Evolutionary conservation across 2,113 vertebrate species (phyloP), one percentile per base, ranked within the genome.

Genomic region (Monopterus albus): DNA sequence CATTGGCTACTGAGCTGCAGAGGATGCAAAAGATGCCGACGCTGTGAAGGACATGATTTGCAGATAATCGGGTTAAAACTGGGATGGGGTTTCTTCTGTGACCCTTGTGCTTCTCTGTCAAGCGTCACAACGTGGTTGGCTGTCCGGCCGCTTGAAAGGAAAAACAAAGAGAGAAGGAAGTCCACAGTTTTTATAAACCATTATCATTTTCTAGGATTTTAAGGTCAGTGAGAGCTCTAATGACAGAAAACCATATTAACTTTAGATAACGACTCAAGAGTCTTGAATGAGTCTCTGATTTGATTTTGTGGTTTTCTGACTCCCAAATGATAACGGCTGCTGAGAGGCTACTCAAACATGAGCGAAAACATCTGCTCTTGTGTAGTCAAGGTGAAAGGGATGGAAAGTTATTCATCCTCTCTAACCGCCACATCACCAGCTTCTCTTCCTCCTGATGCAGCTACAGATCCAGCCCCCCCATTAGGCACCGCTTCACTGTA

Each of bases 81-180:
- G 47, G 58, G 79, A 79, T 83, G 86, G 82, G 86, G 79, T 65
- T 73, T 77, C 72, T 72, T 78, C 72, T 55, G 1, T 58, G 63
- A 92, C 81, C 86, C 83, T 64, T 83, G 76, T 88, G 84, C 62
- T 79, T 73, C 33, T 68, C 68, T 21, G 73, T 42, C 2, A 47
- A 66, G 59, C 71, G 66, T 99, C 95, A 99, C 95, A 98, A 95
- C 3, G 95, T 98, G 77, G 98, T 99, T 51, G 98, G 98, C 80
- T 98, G 97, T 78, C 98, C 97, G 81, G 97, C 95, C 82, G 96
- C 98, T 99, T 78, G 20, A 84, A 40, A 56, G 72, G 39, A 78
- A 63, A 78, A 33, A 51, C 59, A 36, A 35, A 81, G 5, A 56
- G 23, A 59, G 29, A 58, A 42, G 29, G 20, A 51, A 52, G 68